A percentile compares a stretch with the other conserved stretches of the same genome.
phyloP scores from a whole-genome alignment of 2,888 invertebrate genomes.

The Chamaedrilus cognettii region DNA sequence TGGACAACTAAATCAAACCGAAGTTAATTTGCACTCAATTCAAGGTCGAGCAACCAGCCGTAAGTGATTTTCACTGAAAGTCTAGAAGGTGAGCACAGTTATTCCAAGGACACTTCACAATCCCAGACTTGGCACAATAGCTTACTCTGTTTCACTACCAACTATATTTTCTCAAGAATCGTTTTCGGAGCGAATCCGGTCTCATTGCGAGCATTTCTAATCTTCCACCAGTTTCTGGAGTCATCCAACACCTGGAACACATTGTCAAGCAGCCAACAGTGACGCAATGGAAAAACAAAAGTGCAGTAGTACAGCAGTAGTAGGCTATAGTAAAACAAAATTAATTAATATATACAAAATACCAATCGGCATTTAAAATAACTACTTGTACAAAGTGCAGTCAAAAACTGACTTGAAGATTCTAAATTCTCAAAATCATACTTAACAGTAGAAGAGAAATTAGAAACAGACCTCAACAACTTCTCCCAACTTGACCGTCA shows the following conservation, averaged over 20 bases:
- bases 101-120: too few relatives aligned
- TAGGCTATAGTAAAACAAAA: too few relatives aligned
- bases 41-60: too few relatives aligned
- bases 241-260: slow-evolving; percentile 20
- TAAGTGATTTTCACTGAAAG: too few relatives aligned
- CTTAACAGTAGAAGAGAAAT: too few relatives aligned
- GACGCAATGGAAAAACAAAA: not conserved
- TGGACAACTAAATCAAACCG: too few relatives aligned
- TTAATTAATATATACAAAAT: too few relatives aligned
- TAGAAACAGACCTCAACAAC: slow-evolving; percentile 17
- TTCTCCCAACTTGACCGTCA: slow-evolving; percentile 10
- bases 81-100: too few relatives aligned
- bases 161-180: not conserved
- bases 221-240: slow-evolving; percentile 21
- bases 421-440: not conserved
- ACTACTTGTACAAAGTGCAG: not conserved
- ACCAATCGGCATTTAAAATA: not conserved
- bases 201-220: slow-evolving; percentile 14
- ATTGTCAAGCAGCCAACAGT: not conserved
- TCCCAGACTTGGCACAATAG: too few relatives aligned
- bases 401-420: not conserved
- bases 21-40: too few relatives aligned
- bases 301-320: too few relatives aligned
- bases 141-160: too few relatives aligned
- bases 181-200: slow-evolving; percentile 13